These are phyloP conservation scores for Bathynomus jamesi DNA, from an alignment of 1,140 invertebrate genomes.

Conservation along the genomic window DNA sequence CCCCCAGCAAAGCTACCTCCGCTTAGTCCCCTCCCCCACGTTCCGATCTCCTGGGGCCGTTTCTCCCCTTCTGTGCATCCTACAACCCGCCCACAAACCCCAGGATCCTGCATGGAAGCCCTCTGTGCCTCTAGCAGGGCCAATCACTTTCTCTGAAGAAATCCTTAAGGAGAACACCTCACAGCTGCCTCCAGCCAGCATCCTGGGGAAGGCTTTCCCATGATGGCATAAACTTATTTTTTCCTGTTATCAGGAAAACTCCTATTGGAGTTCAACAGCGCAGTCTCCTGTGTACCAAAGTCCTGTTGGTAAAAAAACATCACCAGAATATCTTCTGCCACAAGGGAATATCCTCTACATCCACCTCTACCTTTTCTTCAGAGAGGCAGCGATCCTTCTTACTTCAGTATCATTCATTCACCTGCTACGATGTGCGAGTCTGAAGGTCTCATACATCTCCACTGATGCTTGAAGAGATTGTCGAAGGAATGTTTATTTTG, in stretches of 20 bases:
- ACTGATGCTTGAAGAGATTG: too few species aligned
- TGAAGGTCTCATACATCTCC: too few species aligned
- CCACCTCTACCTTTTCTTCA: neutral
- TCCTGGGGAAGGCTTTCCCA: neutral
- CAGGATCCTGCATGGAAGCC: neutral
- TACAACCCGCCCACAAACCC: neutral
- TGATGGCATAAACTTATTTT: too few species aligned
- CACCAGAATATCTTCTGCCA: neutral
- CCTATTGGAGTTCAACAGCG: neutral
- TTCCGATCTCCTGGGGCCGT: neutral
- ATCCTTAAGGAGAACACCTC: neutral
- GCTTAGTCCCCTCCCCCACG: neutral
- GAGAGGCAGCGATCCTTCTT: neutral
- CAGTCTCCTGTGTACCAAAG: neutral
- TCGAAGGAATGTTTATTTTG: too few species aligned
- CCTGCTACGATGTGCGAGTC: too few species aligned
- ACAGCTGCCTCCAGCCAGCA: neutral
- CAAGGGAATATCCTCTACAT: neutral
- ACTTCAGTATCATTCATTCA: neutral
- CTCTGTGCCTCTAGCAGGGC: neutral
- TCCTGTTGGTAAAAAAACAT: slow-evolving; percentile 1
- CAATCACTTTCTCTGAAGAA: neutral
- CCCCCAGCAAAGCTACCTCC: too few species aligned
- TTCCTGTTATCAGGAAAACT: neutral
- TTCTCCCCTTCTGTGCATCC: neutral